These are phyloP conservation scores for Martes martes DNA, from an alignment of 2,113 vertebrate species.

Conservation along the genomic window DNA sequence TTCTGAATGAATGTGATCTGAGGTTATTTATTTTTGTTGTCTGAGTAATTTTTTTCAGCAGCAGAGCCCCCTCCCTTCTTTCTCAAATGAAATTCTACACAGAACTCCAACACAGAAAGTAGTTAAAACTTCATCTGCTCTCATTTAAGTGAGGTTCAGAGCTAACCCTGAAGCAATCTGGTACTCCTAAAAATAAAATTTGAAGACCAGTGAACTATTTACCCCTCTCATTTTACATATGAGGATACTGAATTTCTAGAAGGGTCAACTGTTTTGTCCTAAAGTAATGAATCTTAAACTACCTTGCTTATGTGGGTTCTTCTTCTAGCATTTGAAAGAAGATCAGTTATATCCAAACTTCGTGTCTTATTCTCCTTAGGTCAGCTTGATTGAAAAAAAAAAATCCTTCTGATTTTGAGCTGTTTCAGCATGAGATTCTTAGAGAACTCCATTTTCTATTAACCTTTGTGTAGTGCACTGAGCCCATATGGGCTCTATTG, in stretches of 20 bases:
- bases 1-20: neutral
- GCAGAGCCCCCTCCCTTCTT: neutral
- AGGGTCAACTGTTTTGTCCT: slow-evolving; percentile 47
- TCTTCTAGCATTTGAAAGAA: slow-evolving; percentile 38
- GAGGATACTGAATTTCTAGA: slow-evolving; percentile 44
- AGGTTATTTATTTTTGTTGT: slow-evolving; percentile 48
- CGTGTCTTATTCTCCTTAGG: slow-evolving; percentile 26
- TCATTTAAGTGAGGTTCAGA: slow-evolving; percentile 36
- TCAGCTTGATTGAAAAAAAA: neutral
- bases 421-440: slow-evolving; percentile 37
- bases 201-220: slow-evolving; percentile 53
- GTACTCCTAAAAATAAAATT: slow-evolving; percentile 46
- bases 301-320: neutral
- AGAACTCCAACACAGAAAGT: slow-evolving; percentile 1
- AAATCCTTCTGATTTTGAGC: neutral
- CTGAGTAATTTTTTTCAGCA: slow-evolving; percentile 4
- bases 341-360: neutral
- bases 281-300: slow-evolving; percentile 48
- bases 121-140: slow-evolving; percentile 38
- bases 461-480: neutral
- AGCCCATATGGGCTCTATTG: neutral
- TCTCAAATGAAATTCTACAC: neutral
- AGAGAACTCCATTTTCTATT: slow-evolving; percentile 29
- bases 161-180: neutral
- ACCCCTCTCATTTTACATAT: slow-evolving; percentile 57